Evolutionary conservation across 1,140 invertebrate genomes (phyloP), one percentile per base, ranked within the genome.

Genomic region (Parasteatoda tepidariorum): DNA sequence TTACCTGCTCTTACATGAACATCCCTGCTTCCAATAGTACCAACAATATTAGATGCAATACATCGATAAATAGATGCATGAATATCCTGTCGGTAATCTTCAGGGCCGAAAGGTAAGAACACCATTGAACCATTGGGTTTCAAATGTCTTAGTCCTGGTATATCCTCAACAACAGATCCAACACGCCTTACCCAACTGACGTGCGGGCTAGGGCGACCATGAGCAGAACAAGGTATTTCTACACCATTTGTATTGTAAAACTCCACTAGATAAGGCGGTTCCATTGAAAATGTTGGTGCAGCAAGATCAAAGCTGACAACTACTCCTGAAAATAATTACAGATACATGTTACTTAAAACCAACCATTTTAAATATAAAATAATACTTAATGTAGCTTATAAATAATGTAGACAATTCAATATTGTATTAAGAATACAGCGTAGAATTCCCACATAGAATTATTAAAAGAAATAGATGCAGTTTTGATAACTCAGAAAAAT

Each of bases 151-250:
- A 96, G 91, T 73, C 94, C 93, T 30, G 92, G 90, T 70, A 93
- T 90, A 26, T 73, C 70, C n/a, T 57, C 18, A 98, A 91, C 62
- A 3, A 34, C 2, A 6, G 68, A 66, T 28, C 59, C 68, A 0
- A 74, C 61, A 18, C 81, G 24, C 3, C 68, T 30, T 89, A 95
- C 94, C 97, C 97, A 98, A 5, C 93, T 94, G 74, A 98, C 96
- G 90, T 96, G 94, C 64, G 97, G 97, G n/a, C 94, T 95, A 4
- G 97, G 97, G 88, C 97, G 97, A 68, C 96, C 96, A n/a, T 93
- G 93, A 1, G 94, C 94, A 11, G 93, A 91, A 89, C 94, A 95
- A 86, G 94, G 94, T 5, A 98, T 57, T 55, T 66, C 57, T 2
- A 70, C 70, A n/a, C 81, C 70, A 24, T 74, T 83, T 26, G 68